phyloP scores from a whole-genome alignment of 2,797 vertebrate genomes.

The Staurois parvus region DNA sequence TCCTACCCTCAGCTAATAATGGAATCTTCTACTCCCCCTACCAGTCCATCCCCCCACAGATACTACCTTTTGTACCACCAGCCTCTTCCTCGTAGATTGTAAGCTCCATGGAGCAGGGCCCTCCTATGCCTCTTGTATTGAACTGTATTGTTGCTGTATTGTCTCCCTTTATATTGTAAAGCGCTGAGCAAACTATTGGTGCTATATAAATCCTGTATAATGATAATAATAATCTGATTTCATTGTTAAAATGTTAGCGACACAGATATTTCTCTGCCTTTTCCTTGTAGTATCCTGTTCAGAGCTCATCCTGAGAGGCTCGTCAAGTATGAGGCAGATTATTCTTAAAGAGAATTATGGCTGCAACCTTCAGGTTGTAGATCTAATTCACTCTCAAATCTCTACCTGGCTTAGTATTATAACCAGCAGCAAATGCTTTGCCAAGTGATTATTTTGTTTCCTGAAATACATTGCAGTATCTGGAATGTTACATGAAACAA shows the following conservation, averaged over 20 bases:
- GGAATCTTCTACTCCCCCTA: too few relatives aligned
- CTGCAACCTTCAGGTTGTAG: conserved; percentile 9
- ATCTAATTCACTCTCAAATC: conserved; percentile 5
- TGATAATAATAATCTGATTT: too few relatives aligned
- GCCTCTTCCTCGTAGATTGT: too few relatives aligned
- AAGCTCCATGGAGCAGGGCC: too few relatives aligned
- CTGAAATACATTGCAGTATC: background rate
- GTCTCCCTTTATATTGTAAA: too few relatives aligned
- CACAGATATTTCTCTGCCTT: background rate
- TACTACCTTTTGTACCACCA: too few relatives aligned
- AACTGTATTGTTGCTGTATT: too few relatives aligned
- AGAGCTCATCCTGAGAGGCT: background rate
- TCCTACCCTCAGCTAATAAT: too few relatives aligned
- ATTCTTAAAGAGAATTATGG: conserved; percentile 8
- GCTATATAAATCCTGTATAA: too few relatives aligned
- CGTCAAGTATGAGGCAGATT: background rate
- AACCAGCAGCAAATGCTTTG: background rate
- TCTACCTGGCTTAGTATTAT: background rate
- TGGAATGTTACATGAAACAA: background rate
- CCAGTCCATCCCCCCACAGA: too few relatives aligned
- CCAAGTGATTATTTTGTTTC: background rate
- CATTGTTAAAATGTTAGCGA: background rate
- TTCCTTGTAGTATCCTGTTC: background rate
- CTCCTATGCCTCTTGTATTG: too few relatives aligned
- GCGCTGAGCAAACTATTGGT: too few relatives aligned